Conservation (phyloP, 2,797 vertebrate genomes). For the Euthynnus affinis region DNA sequence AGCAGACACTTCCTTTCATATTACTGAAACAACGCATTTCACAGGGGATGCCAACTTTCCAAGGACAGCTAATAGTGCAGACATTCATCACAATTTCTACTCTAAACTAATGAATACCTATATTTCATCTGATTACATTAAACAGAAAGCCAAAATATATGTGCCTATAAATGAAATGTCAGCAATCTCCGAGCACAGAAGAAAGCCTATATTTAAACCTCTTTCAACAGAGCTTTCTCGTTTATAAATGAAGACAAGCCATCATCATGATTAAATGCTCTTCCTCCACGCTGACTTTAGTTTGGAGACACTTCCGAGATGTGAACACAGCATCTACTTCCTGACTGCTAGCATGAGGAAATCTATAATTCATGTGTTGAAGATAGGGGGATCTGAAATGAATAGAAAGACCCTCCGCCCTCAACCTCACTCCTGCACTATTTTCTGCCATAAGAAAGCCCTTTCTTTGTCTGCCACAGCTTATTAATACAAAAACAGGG, state of each 20-base stretch:
- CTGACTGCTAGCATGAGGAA: constrained; percentile 57
- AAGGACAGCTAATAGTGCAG: constrained; percentile 13
- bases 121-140: background rate
- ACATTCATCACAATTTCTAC: background rate
- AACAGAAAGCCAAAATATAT: constrained; percentile 8
- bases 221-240: constrained; percentile 55
- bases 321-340: constrained; percentile 66
- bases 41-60: constrained; percentile 25
- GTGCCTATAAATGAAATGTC: background rate
- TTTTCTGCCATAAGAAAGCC: constrained; percentile 61
- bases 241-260: constrained; percentile 67
- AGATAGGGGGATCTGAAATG: constrained; percentile 72
- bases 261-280: constrained; percentile 61
- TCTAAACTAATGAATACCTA: background rate
- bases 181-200: constrained; percentile 11
- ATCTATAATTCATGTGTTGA: constrained; percentile 83
- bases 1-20: constrained; percentile 29
- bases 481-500: constrained; percentile 70
- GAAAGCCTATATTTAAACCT: constrained; percentile 51
- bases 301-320: constrained; percentile 67
- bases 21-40: constrained; percentile 12
- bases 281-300: constrained; percentile 45
- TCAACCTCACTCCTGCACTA: constrained; percentile 64
- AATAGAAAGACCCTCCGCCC: constrained; percentile 59
- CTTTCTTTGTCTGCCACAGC: constrained; percentile 66